A percentile compares a stretch with the other conserved stretches of the same genome.
Conservation (phyloP, 2,888 invertebrate genomes). For the Drosophila pegasa region DNA sequence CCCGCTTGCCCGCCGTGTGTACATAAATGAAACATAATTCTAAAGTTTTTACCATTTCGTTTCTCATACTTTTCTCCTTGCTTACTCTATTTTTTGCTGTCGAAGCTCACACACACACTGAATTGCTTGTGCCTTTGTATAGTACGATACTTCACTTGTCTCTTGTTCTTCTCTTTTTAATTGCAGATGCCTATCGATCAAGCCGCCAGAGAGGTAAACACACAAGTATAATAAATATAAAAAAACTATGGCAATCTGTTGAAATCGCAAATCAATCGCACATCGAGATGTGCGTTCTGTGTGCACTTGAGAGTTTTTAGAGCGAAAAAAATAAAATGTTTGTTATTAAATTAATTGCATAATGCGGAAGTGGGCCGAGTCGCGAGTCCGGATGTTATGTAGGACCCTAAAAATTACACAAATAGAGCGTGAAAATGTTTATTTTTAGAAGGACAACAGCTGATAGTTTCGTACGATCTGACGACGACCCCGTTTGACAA, state of each 20-base stretch:
- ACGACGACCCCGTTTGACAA: not conserved
- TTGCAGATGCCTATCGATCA: slow-evolving; percentile 91
- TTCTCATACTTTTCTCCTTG: slow-evolving; percentile 9
- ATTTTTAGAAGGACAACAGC: slow-evolving; percentile 22
- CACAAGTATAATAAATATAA: slow-evolving; percentile 67
- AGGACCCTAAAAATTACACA: slow-evolving; percentile 45
- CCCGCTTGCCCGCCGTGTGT: slow-evolving; percentile 64
- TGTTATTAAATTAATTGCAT: slow-evolving; percentile 63
- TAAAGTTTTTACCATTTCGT: slow-evolving; percentile 15
- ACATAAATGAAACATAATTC: slow-evolving; percentile 56
- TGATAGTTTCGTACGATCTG: not conserved
- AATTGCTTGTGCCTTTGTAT: slow-evolving; percentile 32
- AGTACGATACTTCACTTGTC: slow-evolving; percentile 85
- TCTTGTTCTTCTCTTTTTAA: slow-evolving; percentile 87
- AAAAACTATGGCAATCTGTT: slow-evolving; percentile 71
- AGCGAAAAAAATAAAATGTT: slow-evolving; percentile 72
- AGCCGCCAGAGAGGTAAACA: slow-evolving; percentile 90
- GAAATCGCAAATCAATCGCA: slow-evolving; percentile 63
- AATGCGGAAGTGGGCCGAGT: slow-evolving; percentile 56
- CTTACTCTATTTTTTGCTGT: slow-evolving; percentile 17
- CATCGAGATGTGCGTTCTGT: slow-evolving; percentile 32
- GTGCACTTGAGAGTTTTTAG: slow-evolving; percentile 84
- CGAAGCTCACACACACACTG: slow-evolving; percentile 56
- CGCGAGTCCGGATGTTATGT: slow-evolving; percentile 47
- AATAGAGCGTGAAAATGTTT: slow-evolving; percentile 46